Percentiles rank a stretch among this genome's conserved stretches.
Conservation (phyloP, 2,888 invertebrate species). For the Phrixothrix hirtus region DNA sequence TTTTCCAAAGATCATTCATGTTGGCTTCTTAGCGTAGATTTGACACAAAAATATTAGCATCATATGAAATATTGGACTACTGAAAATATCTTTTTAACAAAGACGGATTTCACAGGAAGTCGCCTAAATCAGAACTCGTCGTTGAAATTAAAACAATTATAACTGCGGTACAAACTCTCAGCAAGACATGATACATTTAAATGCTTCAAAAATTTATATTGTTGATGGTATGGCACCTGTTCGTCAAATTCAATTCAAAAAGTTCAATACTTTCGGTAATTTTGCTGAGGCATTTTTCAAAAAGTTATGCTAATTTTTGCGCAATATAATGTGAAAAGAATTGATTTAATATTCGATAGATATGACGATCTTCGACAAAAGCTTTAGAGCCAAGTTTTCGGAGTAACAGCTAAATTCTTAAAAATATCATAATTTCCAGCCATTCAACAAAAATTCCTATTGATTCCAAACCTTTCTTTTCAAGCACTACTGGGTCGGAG, state of each 20-base stretch:
- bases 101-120: constrained; percentile 20
- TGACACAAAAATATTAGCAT: too few species aligned
- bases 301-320: constrained; percentile 6
- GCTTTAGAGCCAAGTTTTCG: too few species aligned
- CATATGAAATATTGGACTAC: too few species aligned
- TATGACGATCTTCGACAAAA: constrained; percentile 18
- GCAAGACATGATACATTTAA: constrained; percentile 26
- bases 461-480: too few species aligned
- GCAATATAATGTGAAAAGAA: constrained; percentile 4
- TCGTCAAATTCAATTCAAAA: constrained; percentile 26
- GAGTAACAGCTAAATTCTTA: too few species aligned
- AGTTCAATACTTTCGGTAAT: constrained; percentile 23
- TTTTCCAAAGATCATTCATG: constrained; percentile 26
- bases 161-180: constrained; percentile 24
- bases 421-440: too few species aligned
- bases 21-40: constrained; percentile 26
- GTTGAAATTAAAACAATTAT: too few species aligned
- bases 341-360: constrained; percentile 14
- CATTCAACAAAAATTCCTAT: too few species aligned
- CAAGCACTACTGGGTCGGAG: too few species aligned
- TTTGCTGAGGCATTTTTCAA: constrained; percentile 15
- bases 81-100: constrained; percentile 10
- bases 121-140: constrained; percentile 21
- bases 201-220: too few species aligned
- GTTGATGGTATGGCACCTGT: constrained; percentile 25